Conservation (phyloP, 2,797 vertebrate genomes). For the Arnoldichthys spilopterus region DNA sequence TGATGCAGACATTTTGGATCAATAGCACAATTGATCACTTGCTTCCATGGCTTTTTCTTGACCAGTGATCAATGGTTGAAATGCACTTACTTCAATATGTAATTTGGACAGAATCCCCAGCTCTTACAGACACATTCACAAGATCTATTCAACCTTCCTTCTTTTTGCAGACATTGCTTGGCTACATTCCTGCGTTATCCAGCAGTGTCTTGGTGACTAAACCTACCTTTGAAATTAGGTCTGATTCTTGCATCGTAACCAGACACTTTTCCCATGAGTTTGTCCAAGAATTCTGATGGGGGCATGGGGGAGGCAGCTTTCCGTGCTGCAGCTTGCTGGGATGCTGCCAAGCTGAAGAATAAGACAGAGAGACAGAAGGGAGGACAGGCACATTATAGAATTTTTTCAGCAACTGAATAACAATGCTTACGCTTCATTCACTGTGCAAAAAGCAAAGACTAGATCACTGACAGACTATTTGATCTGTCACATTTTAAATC, state of each 20-base stretch:
- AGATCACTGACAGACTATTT: neutral
- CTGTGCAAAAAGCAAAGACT: constrained; percentile 9
- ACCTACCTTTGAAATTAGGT: constrained; percentile 98
- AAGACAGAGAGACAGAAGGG: constrained; percentile 62
- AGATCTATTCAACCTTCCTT: constrained; percentile 32
- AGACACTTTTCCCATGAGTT: constrained; percentile 97
- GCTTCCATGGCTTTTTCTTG: constrained; percentile 37
- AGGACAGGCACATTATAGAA: constrained; percentile 50
- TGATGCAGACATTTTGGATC: constrained; percentile 44
- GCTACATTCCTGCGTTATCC: constrained; percentile 73
- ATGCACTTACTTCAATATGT: constrained; percentile 54
- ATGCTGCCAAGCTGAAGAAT: constrained; percentile 89
- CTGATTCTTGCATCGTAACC: constrained; percentile 98
- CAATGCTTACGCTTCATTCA: neutral
- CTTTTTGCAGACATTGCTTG: constrained; percentile 57
- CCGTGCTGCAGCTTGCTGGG: constrained; percentile 93
- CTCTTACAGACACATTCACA: constrained; percentile 45
- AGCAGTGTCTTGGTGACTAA: constrained; percentile 60
- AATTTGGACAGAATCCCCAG: constrained; percentile 45
- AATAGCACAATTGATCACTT: constrained; percentile 45
- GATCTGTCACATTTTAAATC: neutral
- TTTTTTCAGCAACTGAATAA: constrained; percentile 12
- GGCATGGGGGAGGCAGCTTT: constrained; percentile 93
- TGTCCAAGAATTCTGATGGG: constrained; percentile 98
- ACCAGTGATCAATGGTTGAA: constrained; percentile 43